phyloP scores from a whole-genome alignment of 2,797 vertebrate genomes.

The Typhlichthys eigenmanni region DNA sequence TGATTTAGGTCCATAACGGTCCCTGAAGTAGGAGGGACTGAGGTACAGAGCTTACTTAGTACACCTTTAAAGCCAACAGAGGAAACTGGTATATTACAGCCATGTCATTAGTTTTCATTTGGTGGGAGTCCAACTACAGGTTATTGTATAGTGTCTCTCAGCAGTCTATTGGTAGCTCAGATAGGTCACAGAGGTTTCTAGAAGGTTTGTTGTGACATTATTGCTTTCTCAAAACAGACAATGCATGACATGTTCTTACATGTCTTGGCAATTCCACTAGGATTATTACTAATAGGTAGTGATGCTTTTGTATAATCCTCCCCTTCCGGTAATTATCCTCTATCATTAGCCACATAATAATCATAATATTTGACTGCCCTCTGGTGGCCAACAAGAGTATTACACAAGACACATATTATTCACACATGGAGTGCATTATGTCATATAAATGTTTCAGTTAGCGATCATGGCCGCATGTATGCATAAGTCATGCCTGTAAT shows the following conservation, averaged over 20 bases:
- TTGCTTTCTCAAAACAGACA: no score
- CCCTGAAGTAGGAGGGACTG: no score
- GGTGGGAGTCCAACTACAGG: no score
- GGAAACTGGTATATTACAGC: background rate
- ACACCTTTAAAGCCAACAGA: background rate
- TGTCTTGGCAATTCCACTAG: background rate
- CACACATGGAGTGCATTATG: background rate
- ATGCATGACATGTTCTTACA: no score
- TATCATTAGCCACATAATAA: background rate
- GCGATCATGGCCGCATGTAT: no score
- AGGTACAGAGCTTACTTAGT: background rate
- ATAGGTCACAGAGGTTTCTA: no score
- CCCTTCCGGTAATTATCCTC: background rate
- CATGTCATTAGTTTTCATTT: no score
- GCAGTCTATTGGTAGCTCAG: no score
- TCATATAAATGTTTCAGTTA: no score
- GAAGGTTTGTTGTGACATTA: no score
- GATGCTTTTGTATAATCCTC: background rate
- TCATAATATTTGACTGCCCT: constrained; percentile 44
- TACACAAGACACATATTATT: constrained; percentile 16
- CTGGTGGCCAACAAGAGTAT: constrained; percentile 52
- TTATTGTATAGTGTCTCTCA: no score
- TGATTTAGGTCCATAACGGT: no score
- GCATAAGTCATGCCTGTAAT: background rate
- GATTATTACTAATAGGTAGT: background rate